Evolutionary conservation across 2,888 invertebrate genomes (phyloP).

Genomic region (Liposcelis brunnea): DNA sequence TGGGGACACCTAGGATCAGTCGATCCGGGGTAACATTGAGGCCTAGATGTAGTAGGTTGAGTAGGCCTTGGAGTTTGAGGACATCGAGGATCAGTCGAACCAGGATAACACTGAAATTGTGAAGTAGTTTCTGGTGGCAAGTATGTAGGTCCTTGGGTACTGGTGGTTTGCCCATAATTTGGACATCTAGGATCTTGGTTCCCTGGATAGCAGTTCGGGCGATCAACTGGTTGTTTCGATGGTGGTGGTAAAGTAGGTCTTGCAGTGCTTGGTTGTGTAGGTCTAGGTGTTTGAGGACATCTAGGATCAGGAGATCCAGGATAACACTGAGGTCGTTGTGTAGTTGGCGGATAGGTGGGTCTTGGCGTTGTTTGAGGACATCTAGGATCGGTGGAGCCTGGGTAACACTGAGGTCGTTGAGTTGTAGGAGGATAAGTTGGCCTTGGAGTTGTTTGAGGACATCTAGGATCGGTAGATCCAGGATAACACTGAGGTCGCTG

Average conservation of each 20-base stretch:
- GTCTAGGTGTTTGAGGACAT: conserved; percentile 19
- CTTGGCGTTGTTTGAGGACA: conserved; percentile 21
- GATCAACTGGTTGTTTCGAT: no score
- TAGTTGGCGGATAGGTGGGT: conserved; percentile 17
- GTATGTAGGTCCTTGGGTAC: conserved; percentile 12
- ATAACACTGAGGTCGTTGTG: conserved; percentile 21
- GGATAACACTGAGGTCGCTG: conserved; percentile 20
- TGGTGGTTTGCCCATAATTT: conserved; percentile 13
- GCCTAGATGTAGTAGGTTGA: conserved; percentile 11
- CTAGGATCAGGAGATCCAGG: conserved; percentile 22
- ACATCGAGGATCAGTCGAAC: conserved; percentile 17
- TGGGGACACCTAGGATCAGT: conserved; percentile 20
- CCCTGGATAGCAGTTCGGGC: conserved; percentile 23
- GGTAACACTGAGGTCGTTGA: conserved; percentile 18
- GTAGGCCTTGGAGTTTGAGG: conserved; percentile 11
- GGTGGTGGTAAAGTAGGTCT: no score
- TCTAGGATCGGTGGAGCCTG: conserved; percentile 22
- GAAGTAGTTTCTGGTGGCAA: conserved; percentile 16
- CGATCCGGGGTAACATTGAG: conserved; percentile 21
- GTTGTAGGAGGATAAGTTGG: conserved; percentile 14
- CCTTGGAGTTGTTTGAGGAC: conserved; percentile 19
- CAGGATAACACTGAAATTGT: conserved; percentile 18
- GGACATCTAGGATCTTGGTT: conserved; percentile 27
- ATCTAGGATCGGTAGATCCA: conserved; percentile 19
- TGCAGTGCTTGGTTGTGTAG: conserved; percentile 12